A percentile compares a stretch with the other conserved stretches of the same genome.
These are phyloP conservation scores for Raja brachyura DNA, from an alignment of 2,113 vertebrate genomes.

Conservation along the genomic window DNA sequence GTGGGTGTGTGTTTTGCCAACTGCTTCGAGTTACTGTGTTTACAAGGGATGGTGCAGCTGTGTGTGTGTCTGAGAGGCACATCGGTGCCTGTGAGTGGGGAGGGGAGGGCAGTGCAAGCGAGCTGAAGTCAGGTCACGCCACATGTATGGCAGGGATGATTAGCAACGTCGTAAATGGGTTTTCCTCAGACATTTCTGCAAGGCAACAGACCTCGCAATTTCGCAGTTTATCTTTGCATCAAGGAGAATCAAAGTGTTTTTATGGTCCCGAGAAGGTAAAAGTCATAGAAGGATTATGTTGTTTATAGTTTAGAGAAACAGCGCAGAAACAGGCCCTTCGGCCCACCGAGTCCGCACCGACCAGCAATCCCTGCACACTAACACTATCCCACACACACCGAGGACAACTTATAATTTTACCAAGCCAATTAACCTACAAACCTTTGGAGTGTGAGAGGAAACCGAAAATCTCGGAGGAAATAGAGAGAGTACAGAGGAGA, in stretches of 20 bases:
- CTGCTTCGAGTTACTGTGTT: constrained; percentile 36
- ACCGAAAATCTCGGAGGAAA: no score
- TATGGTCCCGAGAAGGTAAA: background rate
- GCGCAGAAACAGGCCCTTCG: no score
- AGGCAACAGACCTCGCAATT: constrained; percentile 8
- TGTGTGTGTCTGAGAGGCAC: constrained; percentile 13
- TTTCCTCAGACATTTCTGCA: constrained; percentile 3
- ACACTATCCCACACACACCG: no score
- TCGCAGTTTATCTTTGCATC: background rate
- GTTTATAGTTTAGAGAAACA: no score
- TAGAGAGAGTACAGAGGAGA: no score
- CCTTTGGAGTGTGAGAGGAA: no score
- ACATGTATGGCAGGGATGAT: constrained; percentile 32
- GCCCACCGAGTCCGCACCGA: no score
- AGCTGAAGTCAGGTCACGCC: constrained; percentile 20
- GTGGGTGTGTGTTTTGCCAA: constrained; percentile 14
- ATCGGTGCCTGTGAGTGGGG: constrained; percentile 19
- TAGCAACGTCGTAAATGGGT: constrained; percentile 22
- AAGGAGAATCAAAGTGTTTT: background rate
- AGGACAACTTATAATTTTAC: no score
- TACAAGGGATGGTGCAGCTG: constrained; percentile 37
- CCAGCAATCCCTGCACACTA: no score
- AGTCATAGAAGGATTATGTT: no score
- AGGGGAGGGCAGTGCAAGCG: constrained; percentile 10
- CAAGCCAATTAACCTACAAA: no score